Evolutionary conservation across 2,888 invertebrate genomes (phyloP).

Genomic region (Halictus quadricinctus): DNA sequence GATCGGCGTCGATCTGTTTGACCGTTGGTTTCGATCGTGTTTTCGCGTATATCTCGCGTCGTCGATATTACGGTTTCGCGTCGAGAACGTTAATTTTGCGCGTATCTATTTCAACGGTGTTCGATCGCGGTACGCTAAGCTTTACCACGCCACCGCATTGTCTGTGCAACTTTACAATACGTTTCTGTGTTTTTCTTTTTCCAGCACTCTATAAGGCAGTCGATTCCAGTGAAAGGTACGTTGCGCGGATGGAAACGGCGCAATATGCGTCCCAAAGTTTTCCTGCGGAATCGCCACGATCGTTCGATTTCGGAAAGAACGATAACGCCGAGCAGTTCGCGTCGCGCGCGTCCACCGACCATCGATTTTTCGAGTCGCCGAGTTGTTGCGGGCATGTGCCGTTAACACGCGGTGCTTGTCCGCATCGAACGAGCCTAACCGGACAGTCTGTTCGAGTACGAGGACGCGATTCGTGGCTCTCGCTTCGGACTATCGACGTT

Average conservation of each 20-base stretch:
- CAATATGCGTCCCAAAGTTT: background rate
- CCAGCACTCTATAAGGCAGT: constrained; percentile 80
- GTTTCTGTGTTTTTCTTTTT: constrained; percentile 67
- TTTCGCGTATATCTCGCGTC: background rate
- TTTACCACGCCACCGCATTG: constrained; percentile 59
- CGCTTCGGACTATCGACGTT: constrained; percentile 77
- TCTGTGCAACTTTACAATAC: constrained; percentile 27
- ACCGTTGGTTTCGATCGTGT: background rate
- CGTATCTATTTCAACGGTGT: background rate
- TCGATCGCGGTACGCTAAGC: constrained; percentile 45
- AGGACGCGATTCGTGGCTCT: constrained; percentile 24
- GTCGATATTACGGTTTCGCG: background rate
- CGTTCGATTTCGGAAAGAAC: background rate
- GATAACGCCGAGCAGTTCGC: background rate
- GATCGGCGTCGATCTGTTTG: background rate
- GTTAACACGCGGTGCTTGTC: constrained; percentile 26
- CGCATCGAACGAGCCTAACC: background rate
- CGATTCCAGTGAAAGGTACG: constrained; percentile 82
- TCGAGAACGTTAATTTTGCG: background rate
- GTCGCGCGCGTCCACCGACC: background rate
- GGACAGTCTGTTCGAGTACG: background rate
- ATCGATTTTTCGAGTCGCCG: constrained; percentile 50
- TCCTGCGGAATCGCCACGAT: background rate
- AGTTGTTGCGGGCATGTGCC: constrained; percentile 33
- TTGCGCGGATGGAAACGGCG: background rate